Evolutionary conservation across 2,113 vertebrate genomes (phyloP), one percentile per base, ranked within the genome.

Genomic region (Indicator indicator): DNA sequence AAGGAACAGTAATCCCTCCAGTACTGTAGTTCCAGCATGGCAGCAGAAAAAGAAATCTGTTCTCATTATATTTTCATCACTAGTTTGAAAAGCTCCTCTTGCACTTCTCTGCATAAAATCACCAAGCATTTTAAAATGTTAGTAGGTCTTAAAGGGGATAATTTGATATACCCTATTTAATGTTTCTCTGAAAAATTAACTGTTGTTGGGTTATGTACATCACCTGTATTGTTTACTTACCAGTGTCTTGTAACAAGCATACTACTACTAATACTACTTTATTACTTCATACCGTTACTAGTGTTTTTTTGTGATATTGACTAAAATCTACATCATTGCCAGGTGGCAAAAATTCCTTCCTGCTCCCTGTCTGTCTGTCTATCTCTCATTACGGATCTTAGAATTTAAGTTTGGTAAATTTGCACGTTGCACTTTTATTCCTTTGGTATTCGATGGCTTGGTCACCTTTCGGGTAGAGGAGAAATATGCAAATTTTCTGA

Each of bases 91-190:
- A 93, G 26, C 30, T 44, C 7, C 62, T 85, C 71, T 83, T 0
- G 1, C 2, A 4, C 38, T 83, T 72, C 32, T 67, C 30, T 8
- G 3, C 32, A 42, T 44, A 80, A 88, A 76, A 36, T 14, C 52
- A 68, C 82, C 63, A 80, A 59, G 10, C 32, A n/a, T 93, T 90
- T 88, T 5, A n/a, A 93, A 91, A 91, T 65, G 38, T 86, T 95
- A 88, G 62, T 83, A 68, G 32, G 7, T 71, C 54, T 88, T 89
- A 83, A 92, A 64, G 50, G 63, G 38, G 21, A n/a, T 88, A 70
- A 70, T 70, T 88, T 69, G 16, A 18, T 17, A 24, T 32, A 65
- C 4, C 12, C 6, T 90, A 88, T 83, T 40, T 38, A 48, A 76
- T 16, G 4, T 48, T 87, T 76, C 55, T 59, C 84, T 84, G 52